Percentiles rank a stretch among this genome's conserved stretches.
phyloP scores from a whole-genome alignment of 2,888 invertebrate species.

The Carpatolechia fugitivella region DNA sequence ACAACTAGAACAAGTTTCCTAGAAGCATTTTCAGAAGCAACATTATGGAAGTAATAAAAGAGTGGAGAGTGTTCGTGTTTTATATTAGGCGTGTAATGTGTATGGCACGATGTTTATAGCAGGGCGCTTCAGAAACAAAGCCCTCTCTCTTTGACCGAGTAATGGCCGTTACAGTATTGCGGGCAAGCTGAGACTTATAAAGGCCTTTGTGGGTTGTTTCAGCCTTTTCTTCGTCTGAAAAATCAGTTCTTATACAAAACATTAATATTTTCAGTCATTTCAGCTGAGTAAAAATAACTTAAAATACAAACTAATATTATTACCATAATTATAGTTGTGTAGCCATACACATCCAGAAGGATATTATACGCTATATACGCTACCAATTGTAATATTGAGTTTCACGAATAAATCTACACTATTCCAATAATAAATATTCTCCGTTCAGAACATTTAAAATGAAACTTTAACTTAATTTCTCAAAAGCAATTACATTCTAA shows the following conservation, averaged over 20 bases:
- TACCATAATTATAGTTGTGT: too few species aligned
- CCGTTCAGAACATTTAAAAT: too few species aligned
- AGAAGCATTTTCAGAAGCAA: conserved; percentile 37
- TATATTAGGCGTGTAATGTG: conserved; percentile 41
- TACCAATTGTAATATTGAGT: too few species aligned
- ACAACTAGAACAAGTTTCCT: conserved; percentile 33
- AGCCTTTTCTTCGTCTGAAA: conserved; percentile 1
- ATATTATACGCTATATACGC: too few species aligned
- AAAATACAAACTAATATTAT: too few species aligned
- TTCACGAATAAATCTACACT: too few species aligned
- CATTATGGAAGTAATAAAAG: conserved; percentile 45
- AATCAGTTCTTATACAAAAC: not conserved
- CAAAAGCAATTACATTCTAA: not conserved
- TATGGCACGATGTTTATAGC: conserved; percentile 37
- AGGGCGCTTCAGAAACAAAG: conserved; percentile 28
- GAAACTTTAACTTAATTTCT: not conserved
- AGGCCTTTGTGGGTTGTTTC: conserved; percentile 17
- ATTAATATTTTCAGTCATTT: too few species aligned
- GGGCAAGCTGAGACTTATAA: conserved; percentile 22
- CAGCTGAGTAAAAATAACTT: too few species aligned
- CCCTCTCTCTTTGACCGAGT: conserved; percentile 20
- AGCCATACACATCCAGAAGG: too few species aligned
- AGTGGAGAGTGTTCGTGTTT: conserved; percentile 31
- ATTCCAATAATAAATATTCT: too few species aligned
- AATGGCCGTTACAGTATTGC: conserved; percentile 25